Percentiles rank a stretch among this genome's conserved stretches.
phyloP scores from a whole-genome alignment of 2,113 vertebrate genomes.

The Lichenostomus cassidix region DNA sequence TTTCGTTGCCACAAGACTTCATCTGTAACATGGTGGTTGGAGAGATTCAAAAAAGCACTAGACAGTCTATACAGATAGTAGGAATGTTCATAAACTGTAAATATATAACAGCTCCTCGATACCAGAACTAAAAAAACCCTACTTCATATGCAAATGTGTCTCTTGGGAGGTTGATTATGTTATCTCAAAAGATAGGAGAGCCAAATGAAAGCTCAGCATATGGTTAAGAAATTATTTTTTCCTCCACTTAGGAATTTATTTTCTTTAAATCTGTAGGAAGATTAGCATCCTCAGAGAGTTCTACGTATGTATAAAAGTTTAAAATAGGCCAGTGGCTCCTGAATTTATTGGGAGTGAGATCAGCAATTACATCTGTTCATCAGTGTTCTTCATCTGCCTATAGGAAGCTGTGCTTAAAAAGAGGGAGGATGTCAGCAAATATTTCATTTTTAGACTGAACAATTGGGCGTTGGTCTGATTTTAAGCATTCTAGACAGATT shows the following conservation, averaged over 20 bases:
- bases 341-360: neutral
- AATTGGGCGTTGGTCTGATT: neutral
- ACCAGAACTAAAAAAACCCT: neutral
- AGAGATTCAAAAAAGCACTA: neutral
- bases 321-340: neutral
- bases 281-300: neutral
- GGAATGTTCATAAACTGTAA: neutral
- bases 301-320: neutral
- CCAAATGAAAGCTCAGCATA: neutral
- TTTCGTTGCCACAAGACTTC: neutral
- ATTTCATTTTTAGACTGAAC: neutral
- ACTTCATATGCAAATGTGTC: neutral
- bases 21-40: neutral
- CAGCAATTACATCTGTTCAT: neutral
- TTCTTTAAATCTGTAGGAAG: neutral
- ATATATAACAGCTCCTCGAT: neutral
- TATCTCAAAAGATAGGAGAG: neutral
- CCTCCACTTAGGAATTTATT: neutral
- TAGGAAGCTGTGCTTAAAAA: neutral
- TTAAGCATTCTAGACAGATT: neutral
- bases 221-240: neutral
- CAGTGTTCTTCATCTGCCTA: neutral
- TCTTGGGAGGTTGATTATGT: neutral
- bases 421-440: neutral
- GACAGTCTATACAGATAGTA: neutral